Percentiles rank a stretch among this genome's conserved stretches.
Conservation (phyloP, 2,888 invertebrate genomes). For the Axea sp. region DNA sequence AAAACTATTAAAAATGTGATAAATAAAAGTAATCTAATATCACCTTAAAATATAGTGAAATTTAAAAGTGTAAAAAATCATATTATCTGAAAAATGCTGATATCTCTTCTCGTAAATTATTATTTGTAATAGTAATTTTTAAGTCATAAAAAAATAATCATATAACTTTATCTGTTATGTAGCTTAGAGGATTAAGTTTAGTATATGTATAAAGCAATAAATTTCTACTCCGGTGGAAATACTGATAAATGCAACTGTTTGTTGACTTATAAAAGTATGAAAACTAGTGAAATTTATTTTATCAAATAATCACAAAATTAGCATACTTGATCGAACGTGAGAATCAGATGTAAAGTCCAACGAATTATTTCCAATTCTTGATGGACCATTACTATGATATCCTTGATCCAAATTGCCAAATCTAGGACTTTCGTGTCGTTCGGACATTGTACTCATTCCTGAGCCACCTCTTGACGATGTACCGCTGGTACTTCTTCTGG, state of each 20-base stretch:
- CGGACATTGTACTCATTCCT: constrained; percentile 81
- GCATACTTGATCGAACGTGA: constrained; percentile 64
- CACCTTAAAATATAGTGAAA: too few relatives aligned
- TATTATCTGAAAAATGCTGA: too few relatives aligned
- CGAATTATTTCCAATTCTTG: constrained; percentile 65
- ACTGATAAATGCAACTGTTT: too few relatives aligned
- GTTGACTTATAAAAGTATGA: too few relatives aligned
- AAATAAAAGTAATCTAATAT: too few relatives aligned
- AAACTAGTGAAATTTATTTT: too few relatives aligned
- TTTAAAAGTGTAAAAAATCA: too few relatives aligned
- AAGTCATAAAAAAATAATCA: not conserved
- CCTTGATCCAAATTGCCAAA: constrained; percentile 68
- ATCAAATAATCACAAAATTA: too few relatives aligned
- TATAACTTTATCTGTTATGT: constrained; percentile 5
- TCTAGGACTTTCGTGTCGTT: constrained; percentile 76
- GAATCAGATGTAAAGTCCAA: constrained; percentile 66
- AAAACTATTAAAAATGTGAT: too few relatives aligned
- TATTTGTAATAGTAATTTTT: constrained; percentile 4
- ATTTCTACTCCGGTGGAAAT: too few relatives aligned
- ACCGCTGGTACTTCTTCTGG: constrained; percentile 81
- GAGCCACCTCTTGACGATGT: constrained; percentile 82
- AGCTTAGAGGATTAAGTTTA: constrained; percentile 1
- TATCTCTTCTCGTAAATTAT: too few relatives aligned
- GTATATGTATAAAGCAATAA: constrained; percentile 7
- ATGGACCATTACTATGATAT: constrained; percentile 62